Evolutionary conservation across 2,113 vertebrate species (phyloP), one percentile per base, ranked within the genome.

Genomic region (Carollia perspicillata): DNA sequence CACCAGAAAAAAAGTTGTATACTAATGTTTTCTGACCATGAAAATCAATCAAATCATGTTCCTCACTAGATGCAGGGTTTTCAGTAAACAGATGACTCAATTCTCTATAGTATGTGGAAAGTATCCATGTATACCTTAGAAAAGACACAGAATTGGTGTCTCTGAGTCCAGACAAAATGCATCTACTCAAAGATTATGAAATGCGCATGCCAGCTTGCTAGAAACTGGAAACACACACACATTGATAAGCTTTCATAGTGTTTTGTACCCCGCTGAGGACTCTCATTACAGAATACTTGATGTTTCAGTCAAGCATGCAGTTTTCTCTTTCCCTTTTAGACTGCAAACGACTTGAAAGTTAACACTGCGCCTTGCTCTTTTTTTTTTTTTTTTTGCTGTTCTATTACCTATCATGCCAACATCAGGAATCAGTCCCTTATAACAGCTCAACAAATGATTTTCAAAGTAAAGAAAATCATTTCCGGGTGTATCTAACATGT

Each of bases 41-140:
- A 84, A 94, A 95, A 84, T 74, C 88, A 93, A 79, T 85, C 71
- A 95, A 92, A 90, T 9, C 16, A 81, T 90, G 28, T 90, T 95
- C 23, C 37, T 88, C 51, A 23, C 14, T 88, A 77, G 22, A 47
- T 9, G 69, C 16, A 28, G 66, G 16, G 10, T 77, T 95, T 94
- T 72, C 30, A 75, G n/a, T 40, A 80, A 86, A 33, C 22, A 75
- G 22, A 90, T 33, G 84, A 87, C 74, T 51, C 28, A 71, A 35
- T 81, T 72, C 23, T 13, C 63, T 28, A 22, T n/a, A 30, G 2
- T 37, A 11, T 13, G 13, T 72, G 71, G 26, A 13, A 94, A 84
- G 53, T 84, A 60, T 28, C 58, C 65, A 55, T 6, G 4, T 12
- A n/a, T 33, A 69, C 4, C 65, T 37, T 40, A 75, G 42, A 53